A percentile compares a stretch with the other conserved stretches of the same genome.
Conservation (phyloP, 2,113 vertebrate genomes). For the Tauraco erythrolophus region DNA sequence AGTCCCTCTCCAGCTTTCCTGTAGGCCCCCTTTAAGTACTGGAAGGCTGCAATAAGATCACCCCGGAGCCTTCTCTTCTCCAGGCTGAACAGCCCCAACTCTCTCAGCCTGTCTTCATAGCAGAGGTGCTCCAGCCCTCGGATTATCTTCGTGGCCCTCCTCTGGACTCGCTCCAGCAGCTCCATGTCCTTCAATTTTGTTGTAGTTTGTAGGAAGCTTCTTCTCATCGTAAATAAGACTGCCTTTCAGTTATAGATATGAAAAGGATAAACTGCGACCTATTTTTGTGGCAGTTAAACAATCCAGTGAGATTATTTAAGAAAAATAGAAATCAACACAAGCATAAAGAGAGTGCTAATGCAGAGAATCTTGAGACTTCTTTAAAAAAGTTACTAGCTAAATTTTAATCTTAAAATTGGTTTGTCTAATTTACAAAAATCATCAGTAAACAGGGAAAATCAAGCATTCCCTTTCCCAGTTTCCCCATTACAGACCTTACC, state of each 20-base stretch:
- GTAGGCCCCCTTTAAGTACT: too few species aligned
- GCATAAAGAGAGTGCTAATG: background rate
- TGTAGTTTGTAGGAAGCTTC: background rate
- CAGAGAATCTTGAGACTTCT: background rate
- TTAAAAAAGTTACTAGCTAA: background rate
- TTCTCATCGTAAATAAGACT: background rate
- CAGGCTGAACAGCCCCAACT: too few species aligned
- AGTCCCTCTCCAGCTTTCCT: too few species aligned
- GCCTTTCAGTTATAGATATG: background rate
- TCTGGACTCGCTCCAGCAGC: too few species aligned
- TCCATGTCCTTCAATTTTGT: too few species aligned
- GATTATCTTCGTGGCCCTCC: too few species aligned
- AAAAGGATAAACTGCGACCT: background rate
- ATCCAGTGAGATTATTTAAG: background rate
- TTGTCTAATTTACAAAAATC: background rate
- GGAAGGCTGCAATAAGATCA: too few species aligned
- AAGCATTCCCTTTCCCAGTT: background rate
- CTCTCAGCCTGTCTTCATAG: too few species aligned
- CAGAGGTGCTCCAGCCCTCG: too few species aligned
- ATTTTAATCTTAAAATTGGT: background rate
- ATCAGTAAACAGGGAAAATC: background rate
- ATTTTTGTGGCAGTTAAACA: background rate
- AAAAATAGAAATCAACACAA: background rate
- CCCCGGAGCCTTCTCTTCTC: too few species aligned
- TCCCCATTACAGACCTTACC: background rate